Conservation (phyloP, 2,797 vertebrate genomes). For the Tolypeutes matacus region DNA sequence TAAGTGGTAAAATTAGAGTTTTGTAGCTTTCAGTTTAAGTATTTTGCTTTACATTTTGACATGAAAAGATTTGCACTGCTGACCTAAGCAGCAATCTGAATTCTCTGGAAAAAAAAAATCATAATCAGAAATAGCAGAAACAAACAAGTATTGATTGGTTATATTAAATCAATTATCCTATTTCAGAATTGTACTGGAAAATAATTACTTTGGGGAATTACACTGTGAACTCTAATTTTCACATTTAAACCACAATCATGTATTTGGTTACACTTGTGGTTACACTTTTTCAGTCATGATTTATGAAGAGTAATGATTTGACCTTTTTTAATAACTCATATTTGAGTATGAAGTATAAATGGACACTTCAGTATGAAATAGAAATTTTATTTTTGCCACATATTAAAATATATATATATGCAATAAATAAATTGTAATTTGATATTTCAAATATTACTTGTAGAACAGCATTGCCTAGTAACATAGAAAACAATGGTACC, state of each 20-base stretch:
- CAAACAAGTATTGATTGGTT: constrained; percentile 51
- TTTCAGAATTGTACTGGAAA: constrained; percentile 53
- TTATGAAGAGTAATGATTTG: constrained; percentile 65
- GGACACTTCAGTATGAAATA: background rate
- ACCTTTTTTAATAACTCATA: background rate
- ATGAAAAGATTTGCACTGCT: background rate
- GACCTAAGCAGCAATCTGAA: background rate
- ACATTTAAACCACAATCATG: constrained; percentile 13
- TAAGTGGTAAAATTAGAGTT: background rate
- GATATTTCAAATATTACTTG: constrained; percentile 31
- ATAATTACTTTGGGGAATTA: constrained; percentile 68
- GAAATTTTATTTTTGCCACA: constrained; percentile 1
- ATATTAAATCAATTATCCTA: constrained; percentile 60
- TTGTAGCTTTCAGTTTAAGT: background rate
- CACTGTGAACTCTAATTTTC: background rate
- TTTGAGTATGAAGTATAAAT: background rate
- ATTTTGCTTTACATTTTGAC: constrained; percentile 54
- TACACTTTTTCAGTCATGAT: constrained; percentile 56
- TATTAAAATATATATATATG: background rate
- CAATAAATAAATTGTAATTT: background rate
- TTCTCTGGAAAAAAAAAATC: constrained; percentile 59
- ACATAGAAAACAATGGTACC: background rate
- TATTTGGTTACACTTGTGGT: constrained; percentile 58
- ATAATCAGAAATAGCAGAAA: constrained; percentile 38
- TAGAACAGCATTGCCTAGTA: background rate